Evolutionary conservation across 2,113 vertebrate species (phyloP).

Genomic region (Anarrhichthys ocellatus): DNA sequence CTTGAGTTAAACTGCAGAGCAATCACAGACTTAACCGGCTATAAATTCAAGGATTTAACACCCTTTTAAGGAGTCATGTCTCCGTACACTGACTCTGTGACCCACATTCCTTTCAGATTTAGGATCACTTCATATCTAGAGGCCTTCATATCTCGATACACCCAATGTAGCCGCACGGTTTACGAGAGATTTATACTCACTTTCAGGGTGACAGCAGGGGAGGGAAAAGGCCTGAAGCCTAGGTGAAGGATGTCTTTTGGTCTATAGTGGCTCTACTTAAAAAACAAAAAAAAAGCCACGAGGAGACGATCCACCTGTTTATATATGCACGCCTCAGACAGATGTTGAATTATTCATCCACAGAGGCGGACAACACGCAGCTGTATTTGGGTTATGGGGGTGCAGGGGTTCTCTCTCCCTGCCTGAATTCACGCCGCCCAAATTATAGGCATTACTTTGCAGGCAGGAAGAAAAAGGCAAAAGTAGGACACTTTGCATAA

Average conservation of each 20-base stretch:
- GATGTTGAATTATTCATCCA: conserved; percentile 81
- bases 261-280: conserved; percentile 45
- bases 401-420: conserved; percentile 55
- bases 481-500: conserved; percentile 78
- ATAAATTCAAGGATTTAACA: conserved; percentile 36
- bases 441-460: conserved; percentile 74
- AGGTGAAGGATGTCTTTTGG: conserved; percentile 58
- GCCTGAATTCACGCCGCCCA: conserved; percentile 56
- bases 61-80: conserved; percentile 36
- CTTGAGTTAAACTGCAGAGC: conserved; percentile 29
- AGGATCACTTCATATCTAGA: conserved; percentile 34
- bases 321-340: conserved; percentile 79
- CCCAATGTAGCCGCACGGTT: conserved; percentile 37
- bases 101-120: conserved; percentile 50
- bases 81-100: conserved; percentile 16
- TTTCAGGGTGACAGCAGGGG: conserved; percentile 42
- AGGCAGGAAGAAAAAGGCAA: conserved; percentile 46
- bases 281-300: conserved; percentile 50
- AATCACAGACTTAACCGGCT: conserved; percentile 42
- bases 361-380: conserved; percentile 73
- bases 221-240: conserved; percentile 24
- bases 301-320: conserved; percentile 75
- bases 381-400: conserved; percentile 82
- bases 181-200: conserved; percentile 48
- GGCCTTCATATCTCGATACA: conserved; percentile 24